Base-by-base conservation (phyloP, 2,113 vertebrate species). In the Plecturocebus donacophilus region DNA sequence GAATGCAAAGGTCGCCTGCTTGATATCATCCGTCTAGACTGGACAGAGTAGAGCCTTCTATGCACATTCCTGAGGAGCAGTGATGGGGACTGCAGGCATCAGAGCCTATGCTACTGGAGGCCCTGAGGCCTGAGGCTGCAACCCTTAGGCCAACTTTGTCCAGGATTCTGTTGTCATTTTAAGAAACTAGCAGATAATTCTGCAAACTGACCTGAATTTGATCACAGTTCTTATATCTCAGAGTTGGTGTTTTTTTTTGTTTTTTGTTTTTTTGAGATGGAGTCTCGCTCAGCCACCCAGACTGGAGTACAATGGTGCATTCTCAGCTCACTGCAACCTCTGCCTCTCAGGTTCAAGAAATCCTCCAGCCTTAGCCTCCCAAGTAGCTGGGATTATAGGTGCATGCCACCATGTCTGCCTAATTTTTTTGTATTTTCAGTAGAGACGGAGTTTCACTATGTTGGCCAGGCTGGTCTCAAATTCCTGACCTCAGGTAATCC, bases 21-120 rank as follows among this genome's bases (percentile, higher is more conserved):
- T 98, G 97, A 61, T 98, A 97, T 98, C 98, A 99, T 99, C 98
- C 98, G 97, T 98, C 98, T 98, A 97, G 98, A 94, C 97, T 71
- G 27, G 97, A 96, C 84, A 97, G 91, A 92, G 97, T 88, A 27
- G 92, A 95, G 93, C 95, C 97, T 98, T 91, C 98, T 98, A 96
- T 58, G 75, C 96, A 92, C 97, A 98, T 98, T 99, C 98, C 99
- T 98, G 86, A 98, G 98, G 96, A 97, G 97, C 97, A 98, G 92
- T 98, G 98, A 98, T 95, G 94, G 98, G 98, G 98, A 98, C 97
- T 76, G 49, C 94, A 0, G 97, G 91, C 12, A 96, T 76, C 71
- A 88, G 82, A 71, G 95, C 70, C 95, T 87, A 85, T 35, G 77
- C 64, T 96, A 61, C 79, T 1, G 9, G 81, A 54, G 90, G 16